phyloP scores from a whole-genome alignment of 2,797 vertebrate species.

The Coccyzus lansbergi region DNA sequence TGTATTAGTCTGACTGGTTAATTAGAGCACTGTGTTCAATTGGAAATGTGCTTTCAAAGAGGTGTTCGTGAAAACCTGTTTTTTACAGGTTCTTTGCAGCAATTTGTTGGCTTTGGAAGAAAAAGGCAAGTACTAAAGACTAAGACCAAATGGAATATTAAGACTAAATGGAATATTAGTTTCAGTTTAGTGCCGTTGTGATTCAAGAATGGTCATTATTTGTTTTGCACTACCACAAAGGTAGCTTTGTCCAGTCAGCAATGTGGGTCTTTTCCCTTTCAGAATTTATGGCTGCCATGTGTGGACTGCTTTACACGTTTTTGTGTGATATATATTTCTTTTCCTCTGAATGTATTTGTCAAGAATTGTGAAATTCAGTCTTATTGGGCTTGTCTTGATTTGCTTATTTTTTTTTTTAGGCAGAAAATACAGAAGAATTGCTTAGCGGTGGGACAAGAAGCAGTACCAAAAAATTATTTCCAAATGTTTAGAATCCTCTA shows the following conservation, averaged over 20 bases:
- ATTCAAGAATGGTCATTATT: background rate
- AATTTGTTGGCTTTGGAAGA: background rate
- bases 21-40: background rate
- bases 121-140: background rate
- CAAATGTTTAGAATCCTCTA: conserved; percentile 28
- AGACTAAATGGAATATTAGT: background rate
- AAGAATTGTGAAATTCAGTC: background rate
- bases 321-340: background rate
- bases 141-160: background rate
- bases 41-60: background rate
- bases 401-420: background rate
- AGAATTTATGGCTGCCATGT: background rate
- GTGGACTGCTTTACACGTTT: background rate
- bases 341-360: background rate
- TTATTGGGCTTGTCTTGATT: background rate
- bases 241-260: background rate
- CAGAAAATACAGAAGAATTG: background rate
- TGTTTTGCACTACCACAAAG: background rate
- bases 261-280: background rate
- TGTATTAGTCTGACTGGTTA: background rate
- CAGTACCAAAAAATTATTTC: conserved; percentile 48
- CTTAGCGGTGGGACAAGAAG: background rate
- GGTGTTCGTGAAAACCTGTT: background rate
- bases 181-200: background rate
- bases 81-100: background rate